Conservation (phyloP, 2,888 invertebrate species). For the Caenorhabditis japonica region DNA sequence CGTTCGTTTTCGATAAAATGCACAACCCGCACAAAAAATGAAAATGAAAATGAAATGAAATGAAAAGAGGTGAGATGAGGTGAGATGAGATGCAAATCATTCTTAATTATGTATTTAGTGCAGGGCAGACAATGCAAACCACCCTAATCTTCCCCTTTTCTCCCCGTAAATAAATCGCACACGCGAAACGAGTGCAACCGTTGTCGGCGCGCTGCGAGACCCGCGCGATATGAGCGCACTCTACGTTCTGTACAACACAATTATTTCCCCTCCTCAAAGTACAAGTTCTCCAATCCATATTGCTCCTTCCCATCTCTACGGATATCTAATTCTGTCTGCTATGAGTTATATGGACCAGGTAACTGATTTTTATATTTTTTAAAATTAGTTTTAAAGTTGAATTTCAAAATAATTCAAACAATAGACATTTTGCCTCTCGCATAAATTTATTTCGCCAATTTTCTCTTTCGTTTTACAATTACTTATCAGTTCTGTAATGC, state of each 20-base stretch:
- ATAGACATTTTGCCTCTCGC: background rate
- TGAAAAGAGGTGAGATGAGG: no score
- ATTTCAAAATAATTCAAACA: background rate
- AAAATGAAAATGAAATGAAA: no score
- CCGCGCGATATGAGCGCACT: background rate
- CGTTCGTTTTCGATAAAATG: no score
- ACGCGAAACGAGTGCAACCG: slow-evolving; percentile 37
- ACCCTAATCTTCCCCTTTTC: slow-evolving; percentile 1
- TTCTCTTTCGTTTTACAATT: background rate
- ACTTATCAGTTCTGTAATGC: background rate
- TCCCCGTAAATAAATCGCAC: slow-evolving; percentile 12
- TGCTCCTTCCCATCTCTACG: slow-evolving; percentile 21
- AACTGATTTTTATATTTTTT: slow-evolving; percentile 14
- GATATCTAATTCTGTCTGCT: slow-evolving; percentile 20
- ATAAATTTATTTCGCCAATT: background rate
- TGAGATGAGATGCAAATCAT: no score
- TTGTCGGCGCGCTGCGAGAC: slow-evolving; percentile 22
- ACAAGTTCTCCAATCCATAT: background rate
- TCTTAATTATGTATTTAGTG: no score
- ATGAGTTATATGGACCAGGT: slow-evolving; percentile 49
- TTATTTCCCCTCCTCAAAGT: background rate
- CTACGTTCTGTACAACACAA: background rate
- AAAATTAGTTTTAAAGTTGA: background rate
- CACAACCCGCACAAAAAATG: no score
- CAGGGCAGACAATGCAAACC: no score